Evolutionary conservation across 2,797 vertebrate species (phyloP).

Genomic region (Poecilia gillii): DNA sequence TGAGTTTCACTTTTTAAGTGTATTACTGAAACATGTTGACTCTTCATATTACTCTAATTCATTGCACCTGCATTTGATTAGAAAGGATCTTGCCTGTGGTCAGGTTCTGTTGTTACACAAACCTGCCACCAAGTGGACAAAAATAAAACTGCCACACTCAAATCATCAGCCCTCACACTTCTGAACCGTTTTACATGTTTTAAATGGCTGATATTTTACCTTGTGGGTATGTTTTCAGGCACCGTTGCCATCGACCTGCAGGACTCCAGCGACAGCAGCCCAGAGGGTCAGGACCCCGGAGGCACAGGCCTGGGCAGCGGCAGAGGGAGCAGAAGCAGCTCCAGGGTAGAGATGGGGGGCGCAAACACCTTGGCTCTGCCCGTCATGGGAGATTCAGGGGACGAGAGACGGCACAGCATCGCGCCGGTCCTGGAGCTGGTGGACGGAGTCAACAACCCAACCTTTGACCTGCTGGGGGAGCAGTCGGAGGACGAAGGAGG

Average conservation of each 20-base stretch:
- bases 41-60: neutral
- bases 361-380: slow-evolving; percentile 82
- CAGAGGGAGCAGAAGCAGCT: slow-evolving; percentile 70
- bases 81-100: slow-evolving; percentile 39
- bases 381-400: slow-evolving; percentile 61
- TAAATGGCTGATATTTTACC: neutral
- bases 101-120: slow-evolving; percentile 44
- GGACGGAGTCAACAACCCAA: slow-evolving; percentile 78
- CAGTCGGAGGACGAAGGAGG: slow-evolving; percentile 84
- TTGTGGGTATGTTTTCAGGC: slow-evolving; percentile 65
- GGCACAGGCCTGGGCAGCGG: slow-evolving; percentile 53
- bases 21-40: neutral
- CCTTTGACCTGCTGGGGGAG: slow-evolving; percentile 86
- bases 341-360: slow-evolving; percentile 70
- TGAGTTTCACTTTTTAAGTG: neutral
- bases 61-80: neutral
- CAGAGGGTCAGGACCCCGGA: slow-evolving; percentile 75
- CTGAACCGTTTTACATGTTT: neutral
- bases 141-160: slow-evolving; percentile 8
- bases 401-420: slow-evolving; percentile 85
- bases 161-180: neutral
- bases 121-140: slow-evolving; percentile 65
- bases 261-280: slow-evolving; percentile 85
- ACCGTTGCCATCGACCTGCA: slow-evolving; percentile 88
- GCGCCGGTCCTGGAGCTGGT: slow-evolving; percentile 86